Evolutionary conservation across 2,113 vertebrate species (phyloP), one percentile per base, ranked within the genome.

Genomic region (Brachyhypopomus occidentalis): DNA sequence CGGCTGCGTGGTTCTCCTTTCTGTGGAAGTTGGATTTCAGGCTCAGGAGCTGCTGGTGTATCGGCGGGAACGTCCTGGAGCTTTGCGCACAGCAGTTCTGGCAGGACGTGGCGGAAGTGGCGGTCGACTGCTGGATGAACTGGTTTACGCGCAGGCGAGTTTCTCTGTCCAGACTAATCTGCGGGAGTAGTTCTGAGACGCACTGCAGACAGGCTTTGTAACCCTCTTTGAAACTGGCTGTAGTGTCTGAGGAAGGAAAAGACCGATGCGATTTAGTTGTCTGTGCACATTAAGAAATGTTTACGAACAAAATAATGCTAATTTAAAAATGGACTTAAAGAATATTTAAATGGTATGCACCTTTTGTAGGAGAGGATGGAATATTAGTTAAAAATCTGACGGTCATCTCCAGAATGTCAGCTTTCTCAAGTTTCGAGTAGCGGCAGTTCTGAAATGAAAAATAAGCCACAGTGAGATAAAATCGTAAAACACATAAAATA

Each of bases 361-460:
- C 77, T 89, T 94, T 91, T 45, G 83, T 80, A 0, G 89, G 83
- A 16, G 88, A 48, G 0, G 86, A 86, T 0, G 94, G 94, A 45
- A 94, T 88, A 48, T 95, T 94, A 85, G 88, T 91, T 38, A 97
- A 94, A 87, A 96, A 96, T 41, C 92, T 91, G n/a, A 97, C 95
- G 0, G 96, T 96, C 96, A 96, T 96, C 86, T 98, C 96, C 83
- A 97, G 92, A 83, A 97, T 93, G 78, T 96, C 96, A 0, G 96
- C 96, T 89, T 97, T 97, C 87, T 98, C 96, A 80, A 97, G 90
- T 73, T 96, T 96, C 25, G 95, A 96, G 86, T 90, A 94, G 81
- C 93, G 89, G 2, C 94, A 94, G 87, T 92, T 95, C 94, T 94
- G 84, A 12, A 79, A 81, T 1, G 0, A 17, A 75, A 70, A 77